Base-by-base conservation (phyloP, 2,797 vertebrate genomes). In the Coregonus suidteri region DNA sequence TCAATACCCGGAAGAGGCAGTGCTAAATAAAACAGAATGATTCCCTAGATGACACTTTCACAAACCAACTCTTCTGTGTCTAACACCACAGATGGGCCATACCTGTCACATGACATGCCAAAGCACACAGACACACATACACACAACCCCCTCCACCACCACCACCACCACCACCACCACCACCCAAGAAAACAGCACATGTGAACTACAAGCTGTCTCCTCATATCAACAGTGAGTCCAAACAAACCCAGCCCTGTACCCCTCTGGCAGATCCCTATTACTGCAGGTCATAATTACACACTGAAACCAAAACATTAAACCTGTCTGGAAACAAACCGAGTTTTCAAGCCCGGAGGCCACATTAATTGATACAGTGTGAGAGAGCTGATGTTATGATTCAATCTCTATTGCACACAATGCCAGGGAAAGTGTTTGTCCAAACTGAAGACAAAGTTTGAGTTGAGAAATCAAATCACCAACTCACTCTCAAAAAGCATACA, bases 1-100 rank as follows among this genome's bases (percentile, higher is more conserved):
- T 92, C 83, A 91, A 90, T 87, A 85, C 79, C 85, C 73, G 82
- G 90, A 93, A 91, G 79, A 85, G 83, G 78, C 78, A 47, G 77
- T 75, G 75, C 84, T 85, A 88, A 87, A 86, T 80, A 81, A 89
- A 92, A 86, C 85, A 88, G 71, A 7, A 20, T 13, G 70, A 85
- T 83, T 83, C 88, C 86, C 76, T 18, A 80, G 77, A 67, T 30
- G 84, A 75, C 84, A 56, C 76, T 82, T 73, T 85, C 81, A 71
- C 62, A 75, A 77, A 13, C 20, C 7, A 35, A 41, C 69, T 85
- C 89, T 86, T 82, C 86, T 25, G 52, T 54, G 18, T 76, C 51
- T 88, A 85, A 84, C 82, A 87, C 87, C 88, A 90, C 86, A 87
- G 90, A 75, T 77, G 88, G 85, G 81, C 81, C 35, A 52, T 88